Evolutionary conservation across 2,888 invertebrate species (phyloP).

Genomic region (Melikaiella ostensackeni): DNA sequence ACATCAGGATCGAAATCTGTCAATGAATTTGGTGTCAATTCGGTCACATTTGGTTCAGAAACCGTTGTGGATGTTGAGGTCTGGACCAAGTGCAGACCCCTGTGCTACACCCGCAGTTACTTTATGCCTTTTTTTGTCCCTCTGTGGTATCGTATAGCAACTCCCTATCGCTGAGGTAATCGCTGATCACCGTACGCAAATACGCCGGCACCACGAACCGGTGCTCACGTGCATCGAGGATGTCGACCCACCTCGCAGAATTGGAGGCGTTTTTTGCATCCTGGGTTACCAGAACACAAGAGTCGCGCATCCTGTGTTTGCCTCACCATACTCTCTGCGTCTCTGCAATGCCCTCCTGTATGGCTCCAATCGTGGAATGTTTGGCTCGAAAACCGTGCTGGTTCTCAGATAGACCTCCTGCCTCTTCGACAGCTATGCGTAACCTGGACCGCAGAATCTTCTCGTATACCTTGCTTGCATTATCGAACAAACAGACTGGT

Average conservation of each 20-base stretch:
- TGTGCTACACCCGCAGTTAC: too few species aligned
- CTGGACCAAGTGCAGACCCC: too few species aligned
- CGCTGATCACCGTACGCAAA: slow-evolving; percentile 47
- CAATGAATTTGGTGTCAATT: too few species aligned
- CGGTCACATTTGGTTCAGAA: too few species aligned
- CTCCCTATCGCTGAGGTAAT: slow-evolving; percentile 48
- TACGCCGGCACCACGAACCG: too few species aligned
- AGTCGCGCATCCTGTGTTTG: slow-evolving; percentile 39
- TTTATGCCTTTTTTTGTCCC: not conserved
- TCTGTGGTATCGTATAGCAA: slow-evolving; percentile 45
- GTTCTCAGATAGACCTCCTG: too few species aligned
- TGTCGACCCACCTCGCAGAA: too few species aligned
- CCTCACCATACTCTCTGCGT: slow-evolving; percentile 18
- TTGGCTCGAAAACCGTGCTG: too few species aligned
- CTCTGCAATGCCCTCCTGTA: slow-evolving; percentile 42
- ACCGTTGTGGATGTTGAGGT: too few species aligned
- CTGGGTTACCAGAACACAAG: slow-evolving; percentile 53
- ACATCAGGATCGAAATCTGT: too few species aligned
- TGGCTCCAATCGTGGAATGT: slow-evolving; percentile 50
- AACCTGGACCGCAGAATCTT: not conserved
- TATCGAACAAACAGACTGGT: slow-evolving; percentile 48
- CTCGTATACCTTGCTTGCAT: slow-evolving; percentile 60
- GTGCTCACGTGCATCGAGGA: too few species aligned
- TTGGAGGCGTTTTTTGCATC: slow-evolving; percentile 48
- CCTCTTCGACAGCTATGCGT: slow-evolving; percentile 38